Conservation (phyloP, 1,140 invertebrate genomes). For the Aphaenogaster floridana region DNA sequence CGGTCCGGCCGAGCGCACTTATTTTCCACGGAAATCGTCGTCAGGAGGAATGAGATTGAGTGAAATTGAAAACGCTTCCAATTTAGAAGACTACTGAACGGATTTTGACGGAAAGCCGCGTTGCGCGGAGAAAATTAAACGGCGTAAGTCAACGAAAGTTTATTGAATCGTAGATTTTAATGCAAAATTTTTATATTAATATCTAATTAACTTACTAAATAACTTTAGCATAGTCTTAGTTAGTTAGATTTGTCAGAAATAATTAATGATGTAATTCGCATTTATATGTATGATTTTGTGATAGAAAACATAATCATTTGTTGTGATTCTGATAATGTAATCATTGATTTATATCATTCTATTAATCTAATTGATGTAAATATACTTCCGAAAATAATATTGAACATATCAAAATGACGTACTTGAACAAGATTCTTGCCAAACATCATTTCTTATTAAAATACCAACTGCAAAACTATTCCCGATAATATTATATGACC, state of each 20-base stretch:
- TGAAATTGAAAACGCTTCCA: slow-evolving; percentile 54
- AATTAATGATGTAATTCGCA: not conserved
- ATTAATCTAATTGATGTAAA: slow-evolving; percentile 8
- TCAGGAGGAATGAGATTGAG: slow-evolving; percentile 20
- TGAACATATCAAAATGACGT: not conserved
- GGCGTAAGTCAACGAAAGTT: not conserved
- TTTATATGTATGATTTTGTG: not conserved
- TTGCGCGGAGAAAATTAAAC: slow-evolving; percentile 27
- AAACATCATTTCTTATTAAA: slow-evolving; percentile 4
- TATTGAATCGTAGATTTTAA: not conserved
- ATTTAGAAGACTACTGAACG: slow-evolving; percentile 23
- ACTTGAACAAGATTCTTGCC: not conserved
- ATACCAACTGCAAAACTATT: not conserved
- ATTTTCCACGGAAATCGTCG: slow-evolving; percentile 57
- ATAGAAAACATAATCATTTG: not conserved
- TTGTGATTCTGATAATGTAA: not conserved
- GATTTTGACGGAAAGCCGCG: not conserved
- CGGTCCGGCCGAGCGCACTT: slow-evolving; percentile 38
- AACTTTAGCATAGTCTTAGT: not conserved
- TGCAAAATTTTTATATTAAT: not conserved
- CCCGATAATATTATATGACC: not conserved
- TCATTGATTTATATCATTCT: not conserved
- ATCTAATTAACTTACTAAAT: not conserved
- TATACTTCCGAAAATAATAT: not conserved
- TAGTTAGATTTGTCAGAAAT: not conserved